Evolutionary conservation across 1,140 invertebrate genomes (phyloP).

Genomic region (Drosophila chauvacae): DNA sequence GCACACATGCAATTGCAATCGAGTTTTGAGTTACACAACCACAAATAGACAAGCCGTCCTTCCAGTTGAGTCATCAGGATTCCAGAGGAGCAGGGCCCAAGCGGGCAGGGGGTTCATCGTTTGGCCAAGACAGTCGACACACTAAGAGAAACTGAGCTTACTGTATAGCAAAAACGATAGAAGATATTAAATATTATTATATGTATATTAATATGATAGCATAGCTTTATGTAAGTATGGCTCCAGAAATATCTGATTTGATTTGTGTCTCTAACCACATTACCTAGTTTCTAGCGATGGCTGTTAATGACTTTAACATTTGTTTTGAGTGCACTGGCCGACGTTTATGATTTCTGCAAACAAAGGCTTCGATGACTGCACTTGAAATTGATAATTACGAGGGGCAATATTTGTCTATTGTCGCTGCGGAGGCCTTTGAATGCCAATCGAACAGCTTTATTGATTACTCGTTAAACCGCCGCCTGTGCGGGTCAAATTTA

Average conservation of each 20-base stretch:
- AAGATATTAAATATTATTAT: not conserved
- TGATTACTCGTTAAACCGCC: slow-evolving; percentile 22
- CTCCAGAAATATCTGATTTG: not conserved
- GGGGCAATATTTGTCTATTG: slow-evolving; percentile 63
- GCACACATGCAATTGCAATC: slow-evolving; percentile 64
- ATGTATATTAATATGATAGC: not conserved
- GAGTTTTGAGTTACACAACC: slow-evolving; percentile 72
- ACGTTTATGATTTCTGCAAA: slow-evolving; percentile 77
- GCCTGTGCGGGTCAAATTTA: not conserved
- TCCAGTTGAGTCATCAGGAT: slow-evolving; percentile 68
- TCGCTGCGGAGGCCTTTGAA: slow-evolving; percentile 8
- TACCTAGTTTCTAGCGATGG: not conserved
- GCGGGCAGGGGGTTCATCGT: not conserved
- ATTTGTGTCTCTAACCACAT: not conserved
- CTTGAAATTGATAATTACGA: slow-evolving; percentile 78
- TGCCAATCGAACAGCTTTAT: slow-evolving; percentile 6
- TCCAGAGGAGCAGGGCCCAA: not conserved
- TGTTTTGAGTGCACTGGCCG: slow-evolving; percentile 26
- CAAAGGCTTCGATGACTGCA: slow-evolving; percentile 72
- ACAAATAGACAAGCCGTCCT: slow-evolving; percentile 67
- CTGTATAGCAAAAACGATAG: no score
- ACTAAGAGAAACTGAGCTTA: not conserved
- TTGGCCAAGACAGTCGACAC: slow-evolving; percentile 29
- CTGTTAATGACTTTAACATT: not conserved
- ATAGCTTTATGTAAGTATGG: not conserved